A percentile compares a stretch with the other conserved stretches of the same genome.
phyloP scores from a whole-genome alignment of 2,113 vertebrate genomes.

The Ctenodactylus gundi region DNA sequence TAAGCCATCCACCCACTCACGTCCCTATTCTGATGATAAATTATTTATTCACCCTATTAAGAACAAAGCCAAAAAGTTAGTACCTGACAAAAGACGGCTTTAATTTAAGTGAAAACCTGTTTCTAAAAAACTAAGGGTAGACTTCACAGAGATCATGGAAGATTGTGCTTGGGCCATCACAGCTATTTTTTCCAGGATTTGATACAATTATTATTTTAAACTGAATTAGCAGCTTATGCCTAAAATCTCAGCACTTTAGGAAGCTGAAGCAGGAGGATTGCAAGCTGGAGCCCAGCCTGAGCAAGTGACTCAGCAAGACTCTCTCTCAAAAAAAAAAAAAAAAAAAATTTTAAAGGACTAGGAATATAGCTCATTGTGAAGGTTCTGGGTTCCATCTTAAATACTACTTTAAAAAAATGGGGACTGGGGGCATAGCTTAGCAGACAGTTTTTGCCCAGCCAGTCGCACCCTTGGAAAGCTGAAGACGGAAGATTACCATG shows the following conservation, averaged over 20 bases:
- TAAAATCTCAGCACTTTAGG: background rate
- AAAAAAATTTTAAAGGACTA: background rate
- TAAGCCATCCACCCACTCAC: background rate
- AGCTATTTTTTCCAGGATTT: background rate
- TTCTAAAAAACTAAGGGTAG: background rate
- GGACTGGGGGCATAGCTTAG: no score
- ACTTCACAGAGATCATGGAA: background rate
- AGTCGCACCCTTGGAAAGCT: no score
- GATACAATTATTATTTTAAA: conserved; percentile 23
- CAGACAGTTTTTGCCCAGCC: no score
- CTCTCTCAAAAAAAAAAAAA: background rate
- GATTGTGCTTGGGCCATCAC: background rate
- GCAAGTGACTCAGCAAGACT: background rate
- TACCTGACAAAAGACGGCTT: background rate
- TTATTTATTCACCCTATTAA: background rate
- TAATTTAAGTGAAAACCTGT: background rate
- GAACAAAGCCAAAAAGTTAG: background rate
- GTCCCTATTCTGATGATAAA: background rate
- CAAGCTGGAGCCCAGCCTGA: background rate
- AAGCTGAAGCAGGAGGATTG: background rate
- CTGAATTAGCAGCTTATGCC: background rate
- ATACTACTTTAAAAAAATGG: no score
- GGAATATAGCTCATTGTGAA: background rate
- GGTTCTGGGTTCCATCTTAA: no score
- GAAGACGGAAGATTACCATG: no score